Base-by-base conservation (phyloP, 2,797 vertebrate genomes). In the Falco berigora region DNA sequence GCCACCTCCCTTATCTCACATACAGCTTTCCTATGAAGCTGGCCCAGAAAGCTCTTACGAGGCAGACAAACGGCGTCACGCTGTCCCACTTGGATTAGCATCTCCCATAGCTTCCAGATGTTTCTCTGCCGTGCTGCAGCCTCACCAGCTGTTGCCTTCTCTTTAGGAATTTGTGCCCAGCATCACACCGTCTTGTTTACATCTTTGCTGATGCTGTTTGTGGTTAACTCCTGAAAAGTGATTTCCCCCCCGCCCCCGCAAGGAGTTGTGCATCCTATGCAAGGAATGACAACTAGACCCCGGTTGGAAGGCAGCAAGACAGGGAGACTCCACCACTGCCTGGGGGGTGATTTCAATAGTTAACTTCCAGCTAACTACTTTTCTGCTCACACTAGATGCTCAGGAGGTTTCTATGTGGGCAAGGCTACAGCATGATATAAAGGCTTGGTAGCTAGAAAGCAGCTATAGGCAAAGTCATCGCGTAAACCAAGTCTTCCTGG, bases 41-140 rank as follows among this genome's bases (percentile, higher is more conserved):
- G 55, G 52, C 55, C 63, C 67, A 34, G 17, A 79, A 80, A 58
- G n/a, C 73, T 68, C 86, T 66, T 20, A 40, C 1, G 10, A 62
- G 34, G 64, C 76, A 92, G 90, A 74, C 44, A 68, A 59, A 53
- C 0, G 0, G 83, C 3, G 0, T 78, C 76, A 38, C 1, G 0
- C 34, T 5, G 3, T 90, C 86, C 86, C 58, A 27, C 42, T 72
- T 58, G 89, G 74, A 68, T 75, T 30, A 64, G 66, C 32, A 19
- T 19, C 74, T 78, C 62, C 73, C 86, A 82, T 16, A 64, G 19
- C 50, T 89, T 91, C 89, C 95, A 94, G 89, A 89, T 20, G 77
- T 89, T 91, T 75, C 86, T 61, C 64, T 1, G 2, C 42, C 4
- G 1, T 0, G 0, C 52, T 34, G 56, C 80, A 92, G 73, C 58